A percentile compares a stretch with the other conserved stretches of the same genome.
These are phyloP conservation scores for Martes flavigula DNA, from an alignment of 2,797 vertebrate species.

Conservation along the genomic window DNA sequence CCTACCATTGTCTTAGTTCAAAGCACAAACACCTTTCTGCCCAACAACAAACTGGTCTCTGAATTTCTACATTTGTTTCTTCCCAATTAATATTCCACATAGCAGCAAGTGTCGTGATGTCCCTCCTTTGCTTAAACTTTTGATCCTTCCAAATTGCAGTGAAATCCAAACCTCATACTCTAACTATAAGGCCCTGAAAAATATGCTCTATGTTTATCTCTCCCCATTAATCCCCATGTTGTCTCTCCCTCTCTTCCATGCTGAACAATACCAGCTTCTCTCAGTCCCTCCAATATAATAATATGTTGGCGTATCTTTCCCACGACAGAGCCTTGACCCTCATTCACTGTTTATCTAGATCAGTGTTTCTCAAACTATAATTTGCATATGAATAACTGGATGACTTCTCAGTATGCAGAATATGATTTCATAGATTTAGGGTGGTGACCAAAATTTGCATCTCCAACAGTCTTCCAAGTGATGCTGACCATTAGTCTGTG, in stretches of 20 bases:
- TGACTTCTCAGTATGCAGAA: not conserved
- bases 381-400: not conserved
- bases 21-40: not conserved
- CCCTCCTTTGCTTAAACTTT: not conserved
- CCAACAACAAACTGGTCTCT: not conserved
- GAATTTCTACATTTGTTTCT: not conserved
- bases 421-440: not conserved
- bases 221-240: not conserved
- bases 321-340: not conserved
- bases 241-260: not conserved
- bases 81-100: not conserved
- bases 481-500: not conserved
- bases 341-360: not conserved
- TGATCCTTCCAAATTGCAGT: not conserved
- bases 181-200: not conserved
- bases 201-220: not conserved
- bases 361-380: not conserved
- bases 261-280: not conserved
- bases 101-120: not conserved
- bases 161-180: not conserved
- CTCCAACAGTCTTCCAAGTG: not conserved
- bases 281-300: not conserved
- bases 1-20: not conserved
- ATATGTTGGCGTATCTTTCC: not conserved
- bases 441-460: not conserved